Evolutionary conservation across 2,888 invertebrate genomes (phyloP), one percentile per base, ranked within the genome.

Genomic region (Euzetes globulus): DNA sequence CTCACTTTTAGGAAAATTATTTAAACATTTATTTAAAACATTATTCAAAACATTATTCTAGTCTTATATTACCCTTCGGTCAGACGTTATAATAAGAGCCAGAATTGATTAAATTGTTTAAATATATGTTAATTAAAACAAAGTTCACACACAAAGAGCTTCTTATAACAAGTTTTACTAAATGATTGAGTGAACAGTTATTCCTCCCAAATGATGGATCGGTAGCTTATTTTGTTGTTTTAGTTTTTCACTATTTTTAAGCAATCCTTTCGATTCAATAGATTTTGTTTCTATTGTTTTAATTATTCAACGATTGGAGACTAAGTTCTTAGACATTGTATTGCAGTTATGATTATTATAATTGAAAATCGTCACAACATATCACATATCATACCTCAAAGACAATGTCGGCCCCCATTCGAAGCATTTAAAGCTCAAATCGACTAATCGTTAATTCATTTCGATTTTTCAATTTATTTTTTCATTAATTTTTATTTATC

Each of bases 61-160:
- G 65, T 65, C 65, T 65, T 58, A 58, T 15, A 65, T 52, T n/a
- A 65, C 65, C 65, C 65, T 65, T 65, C 37, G 65, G 65, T 65
- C 65, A 65, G 37, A 65, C 29, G 33, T 33, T 58, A 58, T 58
- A 27, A 52, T n/a, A 55, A 55, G 19, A 55, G 25, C 22, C 22
- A 11, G 55, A n/a, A 55, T 19, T 22, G 1, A 55, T 11, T 22
- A 1, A 55, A 22, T 55, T 55, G 13, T 47, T 52, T 19, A 52
- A 52, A n/a, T 52, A 47, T 47, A 47, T 17, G 47, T 52, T n/a
- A 52, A 19, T 52, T 6, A 52, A 52, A 19, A 6, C 52, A 52
- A 52, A 52, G 52, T 52, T 52, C 52, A 52, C n/a, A 52, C n/a
- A 52, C 15, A n/a, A 13, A 52, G 52, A 52, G 52, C 52, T 52